Percentiles rank a stretch among this genome's conserved stretches.
Evolutionary conservation across 2,113 vertebrate genomes (phyloP).

Genomic region (Gadus chalcogrammus): DNA sequence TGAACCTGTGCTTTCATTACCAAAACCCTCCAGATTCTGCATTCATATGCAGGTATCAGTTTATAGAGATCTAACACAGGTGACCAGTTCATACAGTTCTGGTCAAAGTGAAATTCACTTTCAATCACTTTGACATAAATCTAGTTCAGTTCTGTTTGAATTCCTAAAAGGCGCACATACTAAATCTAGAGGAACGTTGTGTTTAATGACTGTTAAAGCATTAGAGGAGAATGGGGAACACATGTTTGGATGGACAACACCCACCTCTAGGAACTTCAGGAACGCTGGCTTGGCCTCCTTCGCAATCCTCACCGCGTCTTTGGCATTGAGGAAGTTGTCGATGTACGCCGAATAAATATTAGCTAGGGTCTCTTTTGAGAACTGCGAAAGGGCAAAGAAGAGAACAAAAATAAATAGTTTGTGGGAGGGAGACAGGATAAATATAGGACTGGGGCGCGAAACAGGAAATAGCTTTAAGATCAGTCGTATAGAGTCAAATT

Average conservation of each 20-base stretch:
- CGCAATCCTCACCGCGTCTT: constrained; percentile 92
- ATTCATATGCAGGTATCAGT: too few relatives aligned
- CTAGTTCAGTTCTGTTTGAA: too few relatives aligned
- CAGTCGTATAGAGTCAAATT: background rate
- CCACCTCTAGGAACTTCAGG: constrained; percentile 96
- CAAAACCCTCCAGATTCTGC: too few relatives aligned
- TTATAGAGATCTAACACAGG: background rate
- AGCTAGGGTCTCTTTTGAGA: constrained; percentile 93
- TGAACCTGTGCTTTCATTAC: too few relatives aligned
- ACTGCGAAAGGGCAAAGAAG: constrained; percentile 66
- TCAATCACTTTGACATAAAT: too few relatives aligned
- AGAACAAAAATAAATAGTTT: constrained; percentile 1
- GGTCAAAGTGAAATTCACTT: too few relatives aligned
- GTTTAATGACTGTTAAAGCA: too few relatives aligned
- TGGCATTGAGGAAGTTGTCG: constrained; percentile 97
- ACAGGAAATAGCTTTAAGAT: background rate
- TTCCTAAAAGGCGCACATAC: too few relatives aligned
- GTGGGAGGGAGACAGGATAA: background rate
- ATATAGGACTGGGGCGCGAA: background rate
- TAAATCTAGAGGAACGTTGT: too few relatives aligned
- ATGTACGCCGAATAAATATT: constrained; percentile 98
- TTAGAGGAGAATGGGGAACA: too few relatives aligned
- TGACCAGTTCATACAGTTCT: too few relatives aligned
- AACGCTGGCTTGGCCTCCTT: constrained; percentile 95
- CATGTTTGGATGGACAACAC: constrained; percentile 3